Conservation (phyloP, 2,113 vertebrate genomes). For the Cisticola juncidis region DNA sequence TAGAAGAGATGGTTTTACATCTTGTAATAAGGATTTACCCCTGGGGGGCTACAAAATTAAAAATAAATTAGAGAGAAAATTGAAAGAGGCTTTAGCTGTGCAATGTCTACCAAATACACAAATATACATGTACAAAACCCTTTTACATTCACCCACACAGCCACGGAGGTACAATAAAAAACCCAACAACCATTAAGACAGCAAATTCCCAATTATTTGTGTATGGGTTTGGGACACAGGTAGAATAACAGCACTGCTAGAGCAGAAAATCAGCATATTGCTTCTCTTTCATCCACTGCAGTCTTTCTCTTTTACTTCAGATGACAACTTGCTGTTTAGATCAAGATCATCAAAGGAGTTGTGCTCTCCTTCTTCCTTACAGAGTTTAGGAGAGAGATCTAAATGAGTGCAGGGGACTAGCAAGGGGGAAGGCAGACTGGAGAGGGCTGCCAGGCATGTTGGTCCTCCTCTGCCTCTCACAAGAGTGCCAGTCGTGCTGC, state of each 20-base stretch:
- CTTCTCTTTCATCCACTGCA: not conserved
- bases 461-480: not conserved
- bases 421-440: not conserved
- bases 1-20: conserved; percentile 36
- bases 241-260: not conserved
- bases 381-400: not conserved
- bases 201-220: conserved; percentile 38
- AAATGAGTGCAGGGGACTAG: not conserved
- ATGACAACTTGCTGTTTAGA: conserved; percentile 15
- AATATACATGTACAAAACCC: not conserved
- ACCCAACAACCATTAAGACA: not conserved
- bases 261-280: conserved; percentile 23
- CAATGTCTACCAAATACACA: not conserved
- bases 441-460: not conserved
- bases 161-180: not conserved
- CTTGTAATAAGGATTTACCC: conserved; percentile 37
- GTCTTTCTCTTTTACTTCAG: not conserved
- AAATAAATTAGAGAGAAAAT: conserved; percentile 62
- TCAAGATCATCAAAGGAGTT: conserved; percentile 19
- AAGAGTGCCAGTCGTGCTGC: not conserved
- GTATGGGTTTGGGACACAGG: not conserved
- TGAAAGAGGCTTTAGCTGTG: conserved; percentile 33
- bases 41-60: conserved; percentile 45
- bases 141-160: not conserved
- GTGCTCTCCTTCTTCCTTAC: not conserved